These are phyloP conservation scores for Rhinoptilus africanus DNA, from an alignment of 2,113 vertebrate species.

Conservation along the genomic window DNA sequence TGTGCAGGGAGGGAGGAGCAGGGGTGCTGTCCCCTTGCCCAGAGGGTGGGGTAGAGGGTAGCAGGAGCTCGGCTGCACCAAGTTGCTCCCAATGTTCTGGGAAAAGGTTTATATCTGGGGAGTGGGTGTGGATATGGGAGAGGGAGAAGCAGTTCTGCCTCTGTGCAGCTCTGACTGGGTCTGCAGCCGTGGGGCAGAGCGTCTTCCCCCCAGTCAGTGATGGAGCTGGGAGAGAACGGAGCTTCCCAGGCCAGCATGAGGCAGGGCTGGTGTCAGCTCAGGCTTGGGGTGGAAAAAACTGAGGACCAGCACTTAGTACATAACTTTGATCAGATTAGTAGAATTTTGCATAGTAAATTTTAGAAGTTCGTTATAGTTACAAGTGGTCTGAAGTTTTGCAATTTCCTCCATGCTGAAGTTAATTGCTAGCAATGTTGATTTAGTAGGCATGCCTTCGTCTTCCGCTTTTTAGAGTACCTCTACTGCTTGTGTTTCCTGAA, in stretches of 20 bases:
- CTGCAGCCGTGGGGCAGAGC: neutral
- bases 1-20: neutral
- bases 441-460: neutral
- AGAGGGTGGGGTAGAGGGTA: neutral
- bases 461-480: neutral
- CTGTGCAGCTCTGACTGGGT: rapidly evolving
- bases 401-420: neutral
- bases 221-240: neutral
- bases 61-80: neutral
- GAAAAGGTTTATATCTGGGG: neutral
- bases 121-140: neutral
- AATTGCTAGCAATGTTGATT: neutral
- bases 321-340: neutral
- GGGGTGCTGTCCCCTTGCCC: neutral
- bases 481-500: neutral
- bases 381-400: neutral
- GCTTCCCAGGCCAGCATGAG: rapidly evolving
- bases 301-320: neutral
- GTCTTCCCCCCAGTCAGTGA: neutral
- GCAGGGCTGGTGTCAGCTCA: rapidly evolving
- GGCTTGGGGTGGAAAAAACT: neutral
- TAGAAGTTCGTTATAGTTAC: neutral
- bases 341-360: neutral
- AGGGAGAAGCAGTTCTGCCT: neutral
- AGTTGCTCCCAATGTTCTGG: neutral